phyloP scores from a whole-genome alignment of 2,888 invertebrate species.

The Phaedon cochleariae region DNA sequence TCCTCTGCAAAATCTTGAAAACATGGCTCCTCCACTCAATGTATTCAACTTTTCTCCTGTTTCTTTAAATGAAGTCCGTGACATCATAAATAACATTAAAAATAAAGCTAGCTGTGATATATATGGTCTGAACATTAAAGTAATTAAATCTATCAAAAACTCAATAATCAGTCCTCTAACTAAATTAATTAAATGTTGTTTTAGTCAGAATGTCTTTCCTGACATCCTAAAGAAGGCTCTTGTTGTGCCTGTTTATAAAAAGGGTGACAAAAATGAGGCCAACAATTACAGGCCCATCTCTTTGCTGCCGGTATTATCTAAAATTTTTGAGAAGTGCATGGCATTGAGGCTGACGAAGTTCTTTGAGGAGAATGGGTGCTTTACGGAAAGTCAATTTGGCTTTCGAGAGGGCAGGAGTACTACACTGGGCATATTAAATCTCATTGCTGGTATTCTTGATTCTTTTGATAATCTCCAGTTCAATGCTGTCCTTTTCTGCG shows the following conservation, averaged over 20 bases:
- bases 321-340: not conserved
- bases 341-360: not conserved
- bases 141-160: not conserved
- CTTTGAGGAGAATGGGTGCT: not conserved
- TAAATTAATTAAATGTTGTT: not conserved
- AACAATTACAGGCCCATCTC: not conserved
- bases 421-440: not conserved
- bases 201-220: not conserved
- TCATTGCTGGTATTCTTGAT: not conserved
- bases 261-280: not conserved
- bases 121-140: not conserved
- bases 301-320: not conserved
- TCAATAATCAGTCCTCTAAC: too few species aligned
- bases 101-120: not conserved
- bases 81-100: not conserved
- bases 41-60: not conserved
- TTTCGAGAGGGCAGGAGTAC: not conserved
- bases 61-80: not conserved
- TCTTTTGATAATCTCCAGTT: not conserved
- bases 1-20: not conserved
- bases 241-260: not conserved
- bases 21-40: not conserved
- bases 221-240: not conserved
- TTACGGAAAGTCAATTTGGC: not conserved
- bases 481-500: not conserved